phyloP scores from a whole-genome alignment of 2,888 invertebrate genomes.

The Eupelmus urozonus region DNA sequence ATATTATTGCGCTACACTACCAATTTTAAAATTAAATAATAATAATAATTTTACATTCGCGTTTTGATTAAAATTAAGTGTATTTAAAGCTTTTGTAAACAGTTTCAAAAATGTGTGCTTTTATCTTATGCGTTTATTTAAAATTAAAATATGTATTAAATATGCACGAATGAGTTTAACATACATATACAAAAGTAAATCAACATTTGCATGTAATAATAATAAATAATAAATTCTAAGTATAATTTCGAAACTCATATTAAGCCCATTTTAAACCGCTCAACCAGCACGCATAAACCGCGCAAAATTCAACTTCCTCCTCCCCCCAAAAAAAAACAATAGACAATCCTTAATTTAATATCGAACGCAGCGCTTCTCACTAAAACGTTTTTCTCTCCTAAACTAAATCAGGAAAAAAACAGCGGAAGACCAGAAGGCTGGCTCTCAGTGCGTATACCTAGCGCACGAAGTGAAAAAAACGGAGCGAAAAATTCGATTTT shows the following conservation, averaged over 20 bases:
- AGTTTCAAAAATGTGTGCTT: too few species aligned
- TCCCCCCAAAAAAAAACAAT: neutral
- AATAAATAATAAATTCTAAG: too few species aligned
- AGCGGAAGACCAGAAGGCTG: neutral
- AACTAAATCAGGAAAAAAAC: slow-evolving; percentile 17
- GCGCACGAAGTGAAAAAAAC: neutral
- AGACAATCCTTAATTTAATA: slow-evolving; percentile 27
- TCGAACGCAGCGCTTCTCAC: neutral
- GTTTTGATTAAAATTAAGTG: too few species aligned
- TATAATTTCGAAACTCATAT: too few species aligned
- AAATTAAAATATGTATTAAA: slow-evolving; percentile 1
- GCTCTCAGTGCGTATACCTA: neutral
- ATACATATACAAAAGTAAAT: too few species aligned
- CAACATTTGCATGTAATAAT: too few species aligned
- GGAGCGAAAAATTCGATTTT: slow-evolving; percentile 47
- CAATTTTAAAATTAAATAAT: neutral
- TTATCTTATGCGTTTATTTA: neutral
- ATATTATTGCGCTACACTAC: too few species aligned
- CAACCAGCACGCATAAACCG: too few species aligned
- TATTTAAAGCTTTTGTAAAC: too few species aligned
- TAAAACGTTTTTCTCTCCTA: slow-evolving; percentile 32
- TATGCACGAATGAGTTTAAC: neutral
- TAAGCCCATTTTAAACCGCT: too few species aligned
- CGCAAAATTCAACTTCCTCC: too few species aligned
- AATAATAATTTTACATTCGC: neutral